These are phyloP conservation scores for Euleptes europaea DNA, from an alignment of 2,113 vertebrate genomes.

Conservation along the genomic window DNA sequence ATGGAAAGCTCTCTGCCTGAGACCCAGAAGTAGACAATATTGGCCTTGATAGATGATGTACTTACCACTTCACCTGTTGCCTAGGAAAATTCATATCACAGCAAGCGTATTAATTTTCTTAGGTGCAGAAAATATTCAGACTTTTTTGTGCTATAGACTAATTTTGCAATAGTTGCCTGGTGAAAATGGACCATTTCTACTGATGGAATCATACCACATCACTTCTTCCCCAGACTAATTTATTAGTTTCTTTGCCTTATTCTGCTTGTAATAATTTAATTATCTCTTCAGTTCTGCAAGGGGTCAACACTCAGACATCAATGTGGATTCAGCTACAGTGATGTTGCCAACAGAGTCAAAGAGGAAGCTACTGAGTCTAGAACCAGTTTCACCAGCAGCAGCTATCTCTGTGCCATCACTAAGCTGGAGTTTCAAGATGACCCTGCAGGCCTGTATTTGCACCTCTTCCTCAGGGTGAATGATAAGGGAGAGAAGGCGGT, in stretches of 20 bases:
- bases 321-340: background rate
- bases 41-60: background rate
- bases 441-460: slow-evolving; percentile 54
- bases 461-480: slow-evolving; percentile 50
- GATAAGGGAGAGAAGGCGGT: slow-evolving; percentile 25
- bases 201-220: background rate
- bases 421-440: slow-evolving; percentile 50
- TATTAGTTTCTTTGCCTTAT: background rate
- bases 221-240: background rate
- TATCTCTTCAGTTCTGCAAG: slow-evolving; percentile 2
- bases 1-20: too few species aligned
- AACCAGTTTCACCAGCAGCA: background rate
- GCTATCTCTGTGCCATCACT: background rate
- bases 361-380: background rate
- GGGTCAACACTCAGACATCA: background rate
- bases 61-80: background rate
- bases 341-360: background rate
- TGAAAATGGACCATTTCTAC: background rate
- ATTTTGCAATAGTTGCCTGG: too few species aligned
- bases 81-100: background rate
- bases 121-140: background rate
- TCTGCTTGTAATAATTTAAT: slow-evolving; percentile 7
- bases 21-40: too few species aligned
- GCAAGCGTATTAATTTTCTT: background rate
- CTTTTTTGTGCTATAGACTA: background rate